A percentile compares a stretch with the other conserved stretches of the same genome.
These are phyloP conservation scores for Drosophila birchii DNA, from an alignment of 2,888 invertebrate species.

Conservation along the genomic window DNA sequence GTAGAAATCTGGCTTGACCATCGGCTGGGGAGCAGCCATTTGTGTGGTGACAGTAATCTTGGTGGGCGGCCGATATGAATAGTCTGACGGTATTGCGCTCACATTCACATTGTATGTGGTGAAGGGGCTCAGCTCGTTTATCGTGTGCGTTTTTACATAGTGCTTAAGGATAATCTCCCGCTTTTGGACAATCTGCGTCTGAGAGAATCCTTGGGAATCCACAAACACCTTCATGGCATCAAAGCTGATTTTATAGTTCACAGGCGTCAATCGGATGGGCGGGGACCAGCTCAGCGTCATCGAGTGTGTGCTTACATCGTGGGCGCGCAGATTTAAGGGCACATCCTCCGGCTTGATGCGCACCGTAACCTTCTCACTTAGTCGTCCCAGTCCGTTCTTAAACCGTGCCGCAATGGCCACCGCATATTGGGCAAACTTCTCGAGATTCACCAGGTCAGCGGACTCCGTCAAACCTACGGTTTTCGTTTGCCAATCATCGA, in stretches of 20 bases:
- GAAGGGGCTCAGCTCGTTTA: conserved; percentile 95
- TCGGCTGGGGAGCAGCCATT: conserved; percentile 98
- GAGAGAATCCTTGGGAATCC: conserved; percentile 96
- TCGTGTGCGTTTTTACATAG: conserved; percentile 89
- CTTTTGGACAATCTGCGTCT: conserved; percentile 92
- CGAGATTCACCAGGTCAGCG: conserved; percentile 94
- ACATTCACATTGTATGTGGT: conserved; percentile 97
- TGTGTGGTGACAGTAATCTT: conserved; percentile 97
- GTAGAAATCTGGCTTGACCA: conserved; percentile 97
- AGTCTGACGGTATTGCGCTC: conserved; percentile 94
- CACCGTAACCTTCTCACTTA: conserved; percentile 95
- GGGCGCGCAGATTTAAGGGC: conserved; percentile 93
- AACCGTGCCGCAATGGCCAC: conserved; percentile 95
- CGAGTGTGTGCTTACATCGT: conserved; percentile 96
- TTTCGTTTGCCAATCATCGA: conserved; percentile 96
- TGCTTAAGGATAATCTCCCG: conserved; percentile 90
- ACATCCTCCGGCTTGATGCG: conserved; percentile 97
- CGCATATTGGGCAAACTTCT: conserved; percentile 95
- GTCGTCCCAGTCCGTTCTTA: conserved; percentile 91
- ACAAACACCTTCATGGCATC: conserved; percentile 97
- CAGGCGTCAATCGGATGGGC: conserved; percentile 94
- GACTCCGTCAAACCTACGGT: conserved; percentile 94
- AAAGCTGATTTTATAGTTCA: conserved; percentile 95
- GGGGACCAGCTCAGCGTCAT: conserved; percentile 96
- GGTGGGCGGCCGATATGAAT: conserved; percentile 94